These are phyloP conservation scores for Lynx canadensis DNA, from an alignment of 2,113 vertebrate species.

Conservation along the genomic window DNA sequence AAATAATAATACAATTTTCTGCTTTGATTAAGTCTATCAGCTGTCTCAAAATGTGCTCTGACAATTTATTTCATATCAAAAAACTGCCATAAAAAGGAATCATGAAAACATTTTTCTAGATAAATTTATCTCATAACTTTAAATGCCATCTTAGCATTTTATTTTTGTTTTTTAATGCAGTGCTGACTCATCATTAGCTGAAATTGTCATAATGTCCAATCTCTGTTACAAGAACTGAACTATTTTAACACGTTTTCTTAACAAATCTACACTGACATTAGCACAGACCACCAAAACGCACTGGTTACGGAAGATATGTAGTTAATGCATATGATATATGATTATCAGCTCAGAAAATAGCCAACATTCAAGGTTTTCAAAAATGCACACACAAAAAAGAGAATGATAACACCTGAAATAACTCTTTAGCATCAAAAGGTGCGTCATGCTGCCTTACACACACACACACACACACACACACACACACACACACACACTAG, in stretches of 20 bases:
- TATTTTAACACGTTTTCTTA: slow-evolving; percentile 73
- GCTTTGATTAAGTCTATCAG: slow-evolving; percentile 69
- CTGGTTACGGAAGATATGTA: slow-evolving; percentile 84
- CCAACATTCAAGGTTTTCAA: slow-evolving; percentile 72
- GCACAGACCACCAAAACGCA: slow-evolving; percentile 78
- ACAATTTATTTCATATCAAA: slow-evolving; percentile 3
- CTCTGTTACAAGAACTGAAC: slow-evolving; percentile 50
- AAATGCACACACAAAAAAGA: slow-evolving; percentile 72
- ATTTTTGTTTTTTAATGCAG: slow-evolving; percentile 53
- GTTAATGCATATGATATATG: slow-evolving; percentile 80
- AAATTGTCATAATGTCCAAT: slow-evolving; percentile 45
- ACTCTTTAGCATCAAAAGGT: background rate
- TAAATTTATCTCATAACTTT: slow-evolving; percentile 48
- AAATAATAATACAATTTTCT: slow-evolving; percentile 69
- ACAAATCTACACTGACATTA: slow-evolving; percentile 75
- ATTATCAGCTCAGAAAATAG: slow-evolving; percentile 89
- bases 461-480: background rate
- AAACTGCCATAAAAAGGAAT: slow-evolving; percentile 48
- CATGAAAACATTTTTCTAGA: slow-evolving; percentile 41
- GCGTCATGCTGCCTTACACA: background rate
- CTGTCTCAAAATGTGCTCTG: slow-evolving; percentile 27
- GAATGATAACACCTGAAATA: background rate
- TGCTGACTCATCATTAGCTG: slow-evolving; percentile 46
- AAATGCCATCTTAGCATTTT: slow-evolving; percentile 43
- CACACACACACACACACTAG: background rate